These are phyloP conservation scores for Papilio polyxenes DNA, from an alignment of 1,140 invertebrate genomes.

Conservation along the genomic window DNA sequence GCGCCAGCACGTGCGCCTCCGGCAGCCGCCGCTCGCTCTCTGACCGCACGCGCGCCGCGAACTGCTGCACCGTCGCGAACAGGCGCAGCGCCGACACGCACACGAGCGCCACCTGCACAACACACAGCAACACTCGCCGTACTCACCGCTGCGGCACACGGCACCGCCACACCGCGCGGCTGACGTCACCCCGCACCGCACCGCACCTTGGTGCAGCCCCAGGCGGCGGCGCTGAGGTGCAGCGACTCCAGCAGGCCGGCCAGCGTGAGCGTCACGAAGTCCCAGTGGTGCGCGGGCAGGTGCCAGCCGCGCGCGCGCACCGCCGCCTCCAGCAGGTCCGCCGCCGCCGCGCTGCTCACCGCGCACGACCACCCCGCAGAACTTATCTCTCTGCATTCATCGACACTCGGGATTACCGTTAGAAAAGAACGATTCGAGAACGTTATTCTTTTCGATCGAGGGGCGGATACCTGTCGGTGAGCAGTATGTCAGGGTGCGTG, in stretches of 20 bases:
- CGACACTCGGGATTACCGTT: too few species aligned
- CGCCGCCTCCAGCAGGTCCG: conserved; percentile 44
- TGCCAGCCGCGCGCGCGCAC: conserved; percentile 50
- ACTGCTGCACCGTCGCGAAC: conserved; percentile 40
- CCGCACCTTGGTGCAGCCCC: conserved; percentile 47
- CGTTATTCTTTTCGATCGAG: too few species aligned
- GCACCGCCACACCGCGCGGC: conserved; percentile 39
- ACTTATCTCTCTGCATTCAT: not conserved
- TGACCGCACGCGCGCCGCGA: conserved; percentile 40
- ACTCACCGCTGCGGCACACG: conserved; percentile 31
- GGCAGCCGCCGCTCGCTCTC: conserved; percentile 41
- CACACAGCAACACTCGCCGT: conserved; percentile 39
- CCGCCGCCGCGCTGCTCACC: conserved; percentile 38
- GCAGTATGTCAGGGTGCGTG: conserved; percentile 8
- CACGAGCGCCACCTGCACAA: conserved; percentile 47
- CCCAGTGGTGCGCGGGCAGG: conserved; percentile 53
- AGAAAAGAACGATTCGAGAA: too few species aligned
- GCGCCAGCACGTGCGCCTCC: conserved; percentile 46
- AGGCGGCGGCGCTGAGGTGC: conserved; percentile 32
- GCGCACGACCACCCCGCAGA: not conserved
- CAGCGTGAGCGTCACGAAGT: conserved; percentile 63
- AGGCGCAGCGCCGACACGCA: conserved; percentile 44
- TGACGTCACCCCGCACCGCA: too few species aligned
- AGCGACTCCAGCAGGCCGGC: conserved; percentile 53
- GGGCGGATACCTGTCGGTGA: not conserved